Base-by-base conservation (phyloP, 2,888 invertebrate species). In the Hydropsyche betteni region DNA sequence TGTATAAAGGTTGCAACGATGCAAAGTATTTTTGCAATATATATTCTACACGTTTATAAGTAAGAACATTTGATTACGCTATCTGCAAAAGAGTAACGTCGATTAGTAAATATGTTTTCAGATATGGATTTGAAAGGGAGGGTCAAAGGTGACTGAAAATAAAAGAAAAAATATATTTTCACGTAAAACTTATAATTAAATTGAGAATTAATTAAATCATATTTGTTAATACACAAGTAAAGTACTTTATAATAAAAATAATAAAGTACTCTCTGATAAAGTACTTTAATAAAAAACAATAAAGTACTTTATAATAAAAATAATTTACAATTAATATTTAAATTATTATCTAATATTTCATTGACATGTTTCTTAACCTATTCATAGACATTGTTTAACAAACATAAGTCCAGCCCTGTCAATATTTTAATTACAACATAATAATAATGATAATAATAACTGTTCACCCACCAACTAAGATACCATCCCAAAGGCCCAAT, bases 401-500 rank as follows among this genome's bases (percentile, higher is more conserved):
- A 53, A 68, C 76, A 75, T 70, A 72, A 16, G 52, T 72, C 71
- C 58, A 58, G 55, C 72, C 52, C 72, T 58, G 72, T 72, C 70
- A 70, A 70, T 70, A 70, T 70, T 70, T 50, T 70, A 70, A 53
- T 53, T 53, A 72, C 36, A 72, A 72, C 72, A 72, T 58, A 44
- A 64, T 64, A 64, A 64, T 36, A 58, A 64, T 36, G 24, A 33
- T 64, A 33, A 71, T 73, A 69, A 75, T 77, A 72, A 74, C 74
- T 77, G 74, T 69, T 77, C 77, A 76, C 78, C 76, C 80, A 76
- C 76, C 79, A 77, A 79, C 78, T 80, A 79, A 77, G 76, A 77
- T 79, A 78, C 78, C 79, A 74, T 80, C 80, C 81, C 80, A 81
- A 80, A 80, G 80, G 80, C 80, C 82, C 81, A 52, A 38, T 10